Percentiles rank a stretch among this genome's conserved stretches.
These are phyloP conservation scores for Chaetura pelagica DNA, from an alignment of 2,113 vertebrate species.

Conservation along the genomic window DNA sequence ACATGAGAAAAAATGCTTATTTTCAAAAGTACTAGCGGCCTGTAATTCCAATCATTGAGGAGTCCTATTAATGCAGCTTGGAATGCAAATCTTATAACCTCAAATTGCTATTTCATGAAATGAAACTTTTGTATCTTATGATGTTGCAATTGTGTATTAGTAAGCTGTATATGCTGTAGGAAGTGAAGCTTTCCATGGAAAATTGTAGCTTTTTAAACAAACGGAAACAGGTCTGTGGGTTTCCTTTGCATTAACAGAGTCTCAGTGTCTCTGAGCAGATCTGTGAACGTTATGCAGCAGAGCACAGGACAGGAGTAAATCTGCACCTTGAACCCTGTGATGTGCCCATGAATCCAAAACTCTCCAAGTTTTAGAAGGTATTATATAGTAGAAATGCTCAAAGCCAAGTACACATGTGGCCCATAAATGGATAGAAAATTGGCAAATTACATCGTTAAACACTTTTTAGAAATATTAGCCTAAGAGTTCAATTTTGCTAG, in stretches of 20 bases:
- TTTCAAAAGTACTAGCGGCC: background rate
- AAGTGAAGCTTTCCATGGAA: background rate
- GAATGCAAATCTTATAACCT: background rate
- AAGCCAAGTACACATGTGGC: background rate
- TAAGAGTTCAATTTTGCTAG: background rate
- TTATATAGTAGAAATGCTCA: background rate
- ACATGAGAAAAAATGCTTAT: background rate
- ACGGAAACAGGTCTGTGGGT: accelerated
- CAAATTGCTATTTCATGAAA: background rate
- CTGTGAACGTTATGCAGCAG: background rate
- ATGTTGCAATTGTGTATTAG: background rate
- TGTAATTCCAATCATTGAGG: background rate
- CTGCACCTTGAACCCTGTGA: background rate
- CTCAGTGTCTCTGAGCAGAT: background rate
- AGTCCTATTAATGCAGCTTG: background rate
- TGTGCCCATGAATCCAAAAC: accelerated
- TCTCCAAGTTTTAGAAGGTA: background rate
- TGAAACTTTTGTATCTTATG: background rate
- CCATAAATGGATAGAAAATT: background rate
- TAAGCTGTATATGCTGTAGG: background rate
- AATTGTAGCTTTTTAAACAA: background rate
- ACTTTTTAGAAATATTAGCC: background rate
- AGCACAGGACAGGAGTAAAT: background rate
- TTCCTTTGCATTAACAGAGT: background rate
- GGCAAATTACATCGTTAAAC: background rate